Percentiles rank a stretch among this genome's conserved stretches.
phyloP scores from a whole-genome alignment of 2,888 invertebrate species.

The Dicyrtomina minuta region DNA sequence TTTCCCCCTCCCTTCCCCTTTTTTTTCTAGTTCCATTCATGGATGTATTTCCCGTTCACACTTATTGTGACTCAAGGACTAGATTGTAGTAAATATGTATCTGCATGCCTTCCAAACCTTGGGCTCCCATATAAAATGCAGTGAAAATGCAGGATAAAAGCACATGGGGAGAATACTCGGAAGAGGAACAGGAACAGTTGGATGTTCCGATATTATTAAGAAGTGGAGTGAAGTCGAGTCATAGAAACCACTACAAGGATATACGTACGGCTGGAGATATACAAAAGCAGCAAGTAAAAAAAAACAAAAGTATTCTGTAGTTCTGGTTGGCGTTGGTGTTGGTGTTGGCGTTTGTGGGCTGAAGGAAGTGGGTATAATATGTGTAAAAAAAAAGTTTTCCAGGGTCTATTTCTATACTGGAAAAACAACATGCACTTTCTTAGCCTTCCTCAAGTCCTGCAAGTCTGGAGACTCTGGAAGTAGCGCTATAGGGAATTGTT shows the following conservation, averaged over 20 bases:
- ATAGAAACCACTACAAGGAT: neutral
- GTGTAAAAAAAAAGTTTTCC: too few relatives aligned
- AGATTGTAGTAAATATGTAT: too few relatives aligned
- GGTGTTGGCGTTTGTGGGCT: neutral
- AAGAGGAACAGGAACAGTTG: slow-evolving; percentile 16
- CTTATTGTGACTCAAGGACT: too few relatives aligned
- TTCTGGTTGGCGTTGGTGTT: too few relatives aligned
- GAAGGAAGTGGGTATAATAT: neutral
- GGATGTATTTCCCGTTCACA: too few relatives aligned
- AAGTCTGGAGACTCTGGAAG: too few relatives aligned
- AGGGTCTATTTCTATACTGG: too few relatives aligned
- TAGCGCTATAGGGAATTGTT: too few relatives aligned
- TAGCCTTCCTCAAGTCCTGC: too few relatives aligned
- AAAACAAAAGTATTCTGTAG: slow-evolving; percentile 11
- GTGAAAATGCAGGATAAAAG: neutral
- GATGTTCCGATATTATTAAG: slow-evolving; percentile 10
- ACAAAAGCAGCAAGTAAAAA: neutral
- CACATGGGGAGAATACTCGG: slow-evolving; percentile 5
- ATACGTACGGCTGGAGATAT: neutral
- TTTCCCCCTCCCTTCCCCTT: neutral
- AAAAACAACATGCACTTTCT: too few relatives aligned
- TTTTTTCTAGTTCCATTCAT: too few relatives aligned
- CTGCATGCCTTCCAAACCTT: neutral
- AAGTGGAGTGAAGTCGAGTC: neutral
- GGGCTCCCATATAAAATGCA: neutral